Evolutionary conservation across 2,888 invertebrate species (phyloP).

Genomic region (Branchipolynoe longqiensis): DNA sequence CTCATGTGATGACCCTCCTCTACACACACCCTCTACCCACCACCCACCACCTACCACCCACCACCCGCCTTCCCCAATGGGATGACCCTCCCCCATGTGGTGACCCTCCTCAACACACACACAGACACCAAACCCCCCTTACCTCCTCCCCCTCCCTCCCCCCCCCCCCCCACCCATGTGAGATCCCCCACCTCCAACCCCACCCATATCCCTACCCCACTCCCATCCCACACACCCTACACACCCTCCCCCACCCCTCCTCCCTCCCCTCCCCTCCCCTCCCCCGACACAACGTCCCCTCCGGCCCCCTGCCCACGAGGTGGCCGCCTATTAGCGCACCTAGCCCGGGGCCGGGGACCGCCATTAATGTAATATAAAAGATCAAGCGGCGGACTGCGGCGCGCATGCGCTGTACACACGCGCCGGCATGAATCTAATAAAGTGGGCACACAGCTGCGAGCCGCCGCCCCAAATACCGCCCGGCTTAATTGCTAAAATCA

Average conservation of each 20-base stretch:
- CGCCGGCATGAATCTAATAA: conserved; percentile 30
- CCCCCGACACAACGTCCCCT: not conserved
- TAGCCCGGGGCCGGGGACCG: conserved; percentile 7
- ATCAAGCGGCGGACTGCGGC: conserved; percentile 37
- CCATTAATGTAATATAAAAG: conserved; percentile 60
- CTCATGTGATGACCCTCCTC: too few relatives aligned
- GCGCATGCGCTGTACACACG: conserved; percentile 48
- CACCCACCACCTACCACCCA: too few relatives aligned
- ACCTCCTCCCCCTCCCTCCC: not conserved
- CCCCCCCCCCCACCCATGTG: not conserved
- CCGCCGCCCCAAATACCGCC: conserved; percentile 9
- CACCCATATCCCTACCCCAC: not conserved
- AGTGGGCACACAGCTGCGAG: conserved; percentile 16
- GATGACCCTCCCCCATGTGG: too few relatives aligned
- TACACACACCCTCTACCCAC: too few relatives aligned
- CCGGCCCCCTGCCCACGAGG: conserved; percentile 10
- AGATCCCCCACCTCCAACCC: not conserved
- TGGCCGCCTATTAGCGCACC: conserved; percentile 8
- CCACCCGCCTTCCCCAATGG: too few relatives aligned
- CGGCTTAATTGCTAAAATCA: conserved; percentile 54
- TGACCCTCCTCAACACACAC: too few relatives aligned
- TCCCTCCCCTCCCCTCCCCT: not conserved
- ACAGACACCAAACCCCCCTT: not conserved
- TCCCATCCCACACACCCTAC: not conserved
- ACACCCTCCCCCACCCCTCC: not conserved